A percentile compares a stretch with the other conserved stretches of the same genome.
Evolutionary conservation across 2,888 invertebrate species (phyloP).

Genomic region (Gymnosoma rotundatum): DNA sequence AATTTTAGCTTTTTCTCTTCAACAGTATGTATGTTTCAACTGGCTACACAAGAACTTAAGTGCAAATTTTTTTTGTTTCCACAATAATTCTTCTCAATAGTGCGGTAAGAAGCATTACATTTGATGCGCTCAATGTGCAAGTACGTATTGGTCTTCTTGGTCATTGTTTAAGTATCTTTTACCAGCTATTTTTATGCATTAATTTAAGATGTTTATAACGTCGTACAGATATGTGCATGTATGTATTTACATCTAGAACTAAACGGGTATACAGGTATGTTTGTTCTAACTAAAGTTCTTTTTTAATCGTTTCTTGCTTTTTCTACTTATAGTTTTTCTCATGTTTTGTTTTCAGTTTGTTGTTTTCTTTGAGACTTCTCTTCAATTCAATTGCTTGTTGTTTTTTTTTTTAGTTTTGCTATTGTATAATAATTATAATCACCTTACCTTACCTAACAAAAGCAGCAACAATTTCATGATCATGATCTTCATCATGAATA

Average conservation of each 20-base stretch:
- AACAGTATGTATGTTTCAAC: constrained; percentile 40
- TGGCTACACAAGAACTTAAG: constrained; percentile 66
- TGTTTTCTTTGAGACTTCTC: constrained; percentile 16
- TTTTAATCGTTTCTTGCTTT: constrained; percentile 31
- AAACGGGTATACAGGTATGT: constrained; percentile 11
- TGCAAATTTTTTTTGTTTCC: constrained; percentile 40
- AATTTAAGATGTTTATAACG: constrained; percentile 3
- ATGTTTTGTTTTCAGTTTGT: constrained; percentile 17
- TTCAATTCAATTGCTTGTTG: constrained; percentile 51
- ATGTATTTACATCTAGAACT: background rate
- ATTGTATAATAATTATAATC: constrained; percentile 58
- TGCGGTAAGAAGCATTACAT: constrained; percentile 29
- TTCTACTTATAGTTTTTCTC: constrained; percentile 3
- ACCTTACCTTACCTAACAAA: constrained; percentile 26
- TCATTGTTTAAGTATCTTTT: constrained; percentile 41
- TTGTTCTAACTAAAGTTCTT: constrained; percentile 52
- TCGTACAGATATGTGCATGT: background rate
- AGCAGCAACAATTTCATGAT: constrained; percentile 45
- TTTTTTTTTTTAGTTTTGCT: constrained; percentile 50
- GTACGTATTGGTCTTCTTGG: constrained; percentile 40
- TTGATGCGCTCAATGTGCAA: constrained; percentile 42
- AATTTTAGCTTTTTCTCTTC: background rate
- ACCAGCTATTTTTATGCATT: constrained; percentile 12
- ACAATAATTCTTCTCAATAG: constrained; percentile 34
- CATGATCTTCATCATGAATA: constrained; percentile 41